phyloP scores from a whole-genome alignment of 2,797 vertebrate species.

The Cirrhinus mrigala region DNA sequence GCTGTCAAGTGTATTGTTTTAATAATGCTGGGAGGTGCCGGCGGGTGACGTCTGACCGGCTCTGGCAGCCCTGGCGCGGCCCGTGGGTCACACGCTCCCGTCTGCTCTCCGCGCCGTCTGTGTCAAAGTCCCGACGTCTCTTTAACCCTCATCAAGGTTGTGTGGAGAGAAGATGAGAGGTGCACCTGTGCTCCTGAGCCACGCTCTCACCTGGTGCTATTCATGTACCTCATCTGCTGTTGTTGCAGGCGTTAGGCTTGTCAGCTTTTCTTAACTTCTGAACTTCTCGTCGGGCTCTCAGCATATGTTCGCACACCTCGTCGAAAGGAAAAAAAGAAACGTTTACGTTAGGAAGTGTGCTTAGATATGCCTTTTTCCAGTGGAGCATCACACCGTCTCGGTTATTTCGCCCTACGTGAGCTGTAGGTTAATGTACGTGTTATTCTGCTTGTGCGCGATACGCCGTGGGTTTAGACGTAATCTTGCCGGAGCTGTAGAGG shows the following conservation, averaged over 20 bases:
- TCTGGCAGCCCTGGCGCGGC: constrained; percentile 68
- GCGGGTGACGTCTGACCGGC: constrained; percentile 42
- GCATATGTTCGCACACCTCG: constrained; percentile 24
- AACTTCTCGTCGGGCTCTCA: constrained; percentile 27
- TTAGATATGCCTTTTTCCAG: background rate
- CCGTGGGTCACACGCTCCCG: constrained; percentile 61
- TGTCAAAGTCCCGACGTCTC: constrained; percentile 34
- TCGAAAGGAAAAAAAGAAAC: constrained; percentile 28
- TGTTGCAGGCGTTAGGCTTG: constrained; percentile 44
- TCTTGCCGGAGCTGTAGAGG: constrained; percentile 10
- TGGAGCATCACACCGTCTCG: background rate
- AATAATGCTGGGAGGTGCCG: constrained; percentile 70
- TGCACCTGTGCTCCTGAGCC: constrained; percentile 38
- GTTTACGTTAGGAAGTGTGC: background rate
- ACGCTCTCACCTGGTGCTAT: constrained; percentile 36
- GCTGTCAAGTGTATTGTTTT: constrained; percentile 82
- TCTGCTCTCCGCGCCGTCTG: constrained; percentile 49
- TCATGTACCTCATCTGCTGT: constrained; percentile 46
- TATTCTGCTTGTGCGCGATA: constrained; percentile 37
- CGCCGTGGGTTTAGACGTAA: constrained; percentile 31
- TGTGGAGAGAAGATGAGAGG: constrained; percentile 14
- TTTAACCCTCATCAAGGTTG: constrained; percentile 47
- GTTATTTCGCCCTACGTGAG: constrained; percentile 26
- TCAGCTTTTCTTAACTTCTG: constrained; percentile 49
- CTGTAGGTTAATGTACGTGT: constrained; percentile 32